These are phyloP conservation scores for Polyommatus icarus DNA, from an alignment of 2,888 invertebrate genomes.

Conservation along the genomic window DNA sequence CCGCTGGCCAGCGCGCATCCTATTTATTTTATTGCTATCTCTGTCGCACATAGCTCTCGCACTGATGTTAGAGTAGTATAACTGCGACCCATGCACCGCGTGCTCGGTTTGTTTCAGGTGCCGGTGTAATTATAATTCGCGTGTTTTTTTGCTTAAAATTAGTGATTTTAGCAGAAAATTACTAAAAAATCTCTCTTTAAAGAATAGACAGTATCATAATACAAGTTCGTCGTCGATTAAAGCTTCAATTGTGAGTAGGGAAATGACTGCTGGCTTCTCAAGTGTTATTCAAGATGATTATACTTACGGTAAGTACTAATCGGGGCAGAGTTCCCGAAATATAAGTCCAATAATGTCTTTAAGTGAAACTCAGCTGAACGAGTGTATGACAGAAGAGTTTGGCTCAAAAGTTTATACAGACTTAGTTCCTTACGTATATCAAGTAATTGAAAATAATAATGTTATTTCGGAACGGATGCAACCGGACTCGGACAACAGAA, in stretches of 20 bases:
- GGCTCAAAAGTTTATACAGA: neutral
- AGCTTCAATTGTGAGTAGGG: neutral
- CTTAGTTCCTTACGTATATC: neutral
- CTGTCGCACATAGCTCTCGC: neutral
- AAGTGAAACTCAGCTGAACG: neutral
- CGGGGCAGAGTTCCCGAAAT: neutral
- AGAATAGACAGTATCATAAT: neutral
- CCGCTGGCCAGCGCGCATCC: conserved; percentile 15
- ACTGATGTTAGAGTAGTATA: too few relatives aligned
- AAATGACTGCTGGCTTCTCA: neutral
- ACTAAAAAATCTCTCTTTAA: neutral
- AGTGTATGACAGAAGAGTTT: neutral
- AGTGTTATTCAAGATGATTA: neutral
- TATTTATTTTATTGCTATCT: neutral
- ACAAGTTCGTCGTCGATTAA: neutral
- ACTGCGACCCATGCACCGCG: too few relatives aligned
- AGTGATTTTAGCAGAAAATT: neutral
- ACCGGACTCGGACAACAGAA: neutral
- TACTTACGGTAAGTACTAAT: neutral
- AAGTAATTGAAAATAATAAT: conserved; percentile 21
- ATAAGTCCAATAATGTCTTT: neutral
- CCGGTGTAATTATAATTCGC: too few relatives aligned
- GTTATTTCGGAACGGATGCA: conserved; percentile 19
- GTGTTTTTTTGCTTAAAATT: neutral
- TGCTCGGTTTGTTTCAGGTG: too few relatives aligned